Base-by-base conservation (phyloP, 2,888 invertebrate species). In the Falcaria lacertinaria region DNA sequence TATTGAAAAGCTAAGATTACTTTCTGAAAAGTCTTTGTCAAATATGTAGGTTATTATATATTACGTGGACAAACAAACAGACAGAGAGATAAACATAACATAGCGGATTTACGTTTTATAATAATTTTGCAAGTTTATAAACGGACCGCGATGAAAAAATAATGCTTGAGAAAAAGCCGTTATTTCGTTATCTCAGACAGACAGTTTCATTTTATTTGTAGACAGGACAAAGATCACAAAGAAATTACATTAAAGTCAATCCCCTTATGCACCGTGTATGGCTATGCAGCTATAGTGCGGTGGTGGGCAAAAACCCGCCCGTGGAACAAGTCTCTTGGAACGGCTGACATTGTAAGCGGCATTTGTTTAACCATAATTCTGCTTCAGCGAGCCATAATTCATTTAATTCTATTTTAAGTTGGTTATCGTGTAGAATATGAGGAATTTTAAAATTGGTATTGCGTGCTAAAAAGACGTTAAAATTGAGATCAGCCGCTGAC, bases 271-370 rank as follows among this genome's bases (percentile, higher is more conserved):
- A 22, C 22, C 22, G 14, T 36, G 22, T 22, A 36, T 36, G 19
- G 22, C 8, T 37, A 22, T 60, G 52, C 52, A 53, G 50, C 55
- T 57, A 46, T 49, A 48, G 48, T 47, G 53, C 45, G 52, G 52
- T 48, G 47, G 45, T 42, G 39, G 34, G 52, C 60, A 74, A 75
- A 74, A 74, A 74, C 64, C 65, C 48, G 68, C 68, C 64, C 50
- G 44, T 49, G 52, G 46, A 40, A 43, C 50, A 49, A 47, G 41
- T 33, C 28, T 34, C 15, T 43, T 16, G 16, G 28, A 36, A 41
- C 17, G 43, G 39, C 36, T 15, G 45, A 37, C 48, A 51, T 42
- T 54, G 54, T 54, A 44, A 45, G 50, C 51, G 54, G 50, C 41
- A 44, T 54, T 55, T 48, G 58, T 51, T 55, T 53, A 56, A 50